Conservation (phyloP, 2,113 vertebrate species). For the Casuarius casuarius region DNA sequence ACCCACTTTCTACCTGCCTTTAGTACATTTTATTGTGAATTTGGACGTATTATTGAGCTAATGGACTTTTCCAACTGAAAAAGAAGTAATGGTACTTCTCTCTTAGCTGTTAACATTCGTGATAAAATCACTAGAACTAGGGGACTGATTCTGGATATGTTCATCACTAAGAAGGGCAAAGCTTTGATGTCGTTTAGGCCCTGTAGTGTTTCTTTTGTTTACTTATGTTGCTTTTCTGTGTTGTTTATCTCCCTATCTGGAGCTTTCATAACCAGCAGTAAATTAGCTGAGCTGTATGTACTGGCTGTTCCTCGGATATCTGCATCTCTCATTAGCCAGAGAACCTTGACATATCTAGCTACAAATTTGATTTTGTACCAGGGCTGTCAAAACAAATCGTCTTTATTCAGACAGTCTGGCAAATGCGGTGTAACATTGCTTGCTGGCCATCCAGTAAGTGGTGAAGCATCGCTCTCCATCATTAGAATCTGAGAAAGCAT, state of each 20-base stretch:
- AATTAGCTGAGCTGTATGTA: no score
- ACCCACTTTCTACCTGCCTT: neutral
- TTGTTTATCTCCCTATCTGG: rapidly evolving
- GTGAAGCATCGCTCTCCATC: neutral
- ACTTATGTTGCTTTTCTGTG: neutral
- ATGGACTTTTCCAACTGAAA: neutral
- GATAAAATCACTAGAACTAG: neutral
- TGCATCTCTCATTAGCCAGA: neutral
- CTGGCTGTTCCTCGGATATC: neutral
- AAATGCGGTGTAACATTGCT: neutral
- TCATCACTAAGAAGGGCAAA: no score
- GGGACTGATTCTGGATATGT: neutral
- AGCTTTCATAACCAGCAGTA: rapidly evolving
- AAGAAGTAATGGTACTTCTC: neutral
- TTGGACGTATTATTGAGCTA: neutral
- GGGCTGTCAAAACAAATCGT: neutral
- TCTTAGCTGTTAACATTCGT: neutral
- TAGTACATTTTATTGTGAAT: neutral
- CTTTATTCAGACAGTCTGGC: neutral
- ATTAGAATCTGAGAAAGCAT: rapidly evolving
- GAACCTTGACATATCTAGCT: rapidly evolving
- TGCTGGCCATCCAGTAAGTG: neutral
- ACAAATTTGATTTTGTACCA: rapidly evolving
- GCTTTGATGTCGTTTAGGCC: neutral
- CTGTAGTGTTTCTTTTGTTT: neutral